Base-by-base conservation (phyloP, 1,140 invertebrate genomes). In the Drosophila orosa region DNA sequence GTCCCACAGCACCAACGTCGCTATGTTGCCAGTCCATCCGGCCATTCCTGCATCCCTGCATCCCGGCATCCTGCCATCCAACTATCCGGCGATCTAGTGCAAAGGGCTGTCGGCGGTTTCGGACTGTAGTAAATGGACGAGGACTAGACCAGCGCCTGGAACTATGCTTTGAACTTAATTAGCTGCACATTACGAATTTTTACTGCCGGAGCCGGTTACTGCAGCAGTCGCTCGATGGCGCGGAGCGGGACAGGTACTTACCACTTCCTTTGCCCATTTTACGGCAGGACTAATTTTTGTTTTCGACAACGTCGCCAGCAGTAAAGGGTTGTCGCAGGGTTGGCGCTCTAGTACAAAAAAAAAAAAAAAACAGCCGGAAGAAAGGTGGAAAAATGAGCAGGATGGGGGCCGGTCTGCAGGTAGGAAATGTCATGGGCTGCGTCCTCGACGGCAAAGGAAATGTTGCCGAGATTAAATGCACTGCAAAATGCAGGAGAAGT, bases 101-200 rank as follows among this genome's bases (percentile, higher is more conserved):
- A 60, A 19, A 60, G 24, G 27, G 22, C 56, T 33, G 47, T 29
- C 33, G 39, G 31, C 40, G 59, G 42, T 74, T 50, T 31, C 35
- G 60, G 57, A 33, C n/a, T 22, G 63, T 31, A 56, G 47, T 56
- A 40, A 52, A 40, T 40, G 45, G 29, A 33, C 27, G 27, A 33
- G 57, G 73, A 25, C 74, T 47, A 62, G 78, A 71, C 74, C 35
- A 74, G 9, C 45, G 80, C 84, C 84, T 83, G 74, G 31, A 90
- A 82, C 77, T 54, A 75, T 84, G 85, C 84, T 89, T 89, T 89
- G 84, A 89, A 89, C 84, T 89, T 89, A 89, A 89, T 89, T 89
- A 89, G 84, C 80, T 78, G 84, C 84, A 80, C 85, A 89, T 89
- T 89, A 90, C 84, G 77, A 87, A 87, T 89, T 87, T 87, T 87